Conservation (phyloP, 2,797 vertebrate genomes). For the Delichon dasypus region DNA sequence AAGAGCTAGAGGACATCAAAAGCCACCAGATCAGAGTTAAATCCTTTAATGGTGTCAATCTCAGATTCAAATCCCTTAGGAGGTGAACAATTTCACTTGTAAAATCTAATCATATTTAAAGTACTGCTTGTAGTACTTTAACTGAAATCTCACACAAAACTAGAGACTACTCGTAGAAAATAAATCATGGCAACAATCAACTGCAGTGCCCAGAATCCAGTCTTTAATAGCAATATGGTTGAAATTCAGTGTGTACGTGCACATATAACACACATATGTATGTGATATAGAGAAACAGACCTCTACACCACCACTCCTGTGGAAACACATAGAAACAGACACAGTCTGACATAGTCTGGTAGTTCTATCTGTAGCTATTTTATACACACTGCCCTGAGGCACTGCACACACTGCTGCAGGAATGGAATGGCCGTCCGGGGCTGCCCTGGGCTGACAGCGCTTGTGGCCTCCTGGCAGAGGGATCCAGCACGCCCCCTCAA, state of each 20-base stretch:
- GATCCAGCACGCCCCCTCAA: neutral
- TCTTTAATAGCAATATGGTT: neutral
- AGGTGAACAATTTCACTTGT: neutral
- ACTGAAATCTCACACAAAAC: neutral
- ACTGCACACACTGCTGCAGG: neutral
- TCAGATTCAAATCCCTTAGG: neutral
- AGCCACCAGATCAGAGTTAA: neutral
- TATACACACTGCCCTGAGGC: neutral
- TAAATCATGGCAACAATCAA: neutral
- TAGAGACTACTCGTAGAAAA: neutral
- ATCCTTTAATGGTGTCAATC: neutral
- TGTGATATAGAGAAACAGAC: neutral
- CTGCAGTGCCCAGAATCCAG: neutral
- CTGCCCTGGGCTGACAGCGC: neutral
- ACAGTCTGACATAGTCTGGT: neutral
- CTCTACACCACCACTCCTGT: accelerated
- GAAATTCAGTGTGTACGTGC: neutral
- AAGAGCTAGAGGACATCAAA: neutral
- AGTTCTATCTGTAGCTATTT: no score
- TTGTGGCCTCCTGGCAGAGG: neutral
- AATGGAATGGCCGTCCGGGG: neutral
- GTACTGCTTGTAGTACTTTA: neutral
- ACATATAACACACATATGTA: neutral
- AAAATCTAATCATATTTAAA: neutral
- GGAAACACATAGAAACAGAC: neutral